These are phyloP conservation scores for Desmodus rotundus DNA, from an alignment of 2,113 vertebrate species.

Conservation along the genomic window DNA sequence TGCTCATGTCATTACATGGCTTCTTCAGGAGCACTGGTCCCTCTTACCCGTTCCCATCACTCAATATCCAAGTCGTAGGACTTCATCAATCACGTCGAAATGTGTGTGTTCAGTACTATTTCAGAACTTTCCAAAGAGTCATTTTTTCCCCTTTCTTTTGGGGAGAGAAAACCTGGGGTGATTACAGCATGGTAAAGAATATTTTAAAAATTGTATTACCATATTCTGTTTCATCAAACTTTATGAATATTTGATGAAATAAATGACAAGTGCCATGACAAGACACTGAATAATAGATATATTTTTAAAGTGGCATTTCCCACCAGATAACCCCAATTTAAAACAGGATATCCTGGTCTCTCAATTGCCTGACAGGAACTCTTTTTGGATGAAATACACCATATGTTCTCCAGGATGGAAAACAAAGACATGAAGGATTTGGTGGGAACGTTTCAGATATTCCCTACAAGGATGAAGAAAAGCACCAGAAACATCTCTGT, in stretches of 20 bases:
- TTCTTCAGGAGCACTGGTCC: neutral
- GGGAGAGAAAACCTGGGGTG: neutral
- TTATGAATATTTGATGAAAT: too few relatives aligned
- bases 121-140: constrained; percentile 2
- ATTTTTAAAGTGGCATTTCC: constrained; percentile 57
- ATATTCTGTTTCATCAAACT: constrained; percentile 8
- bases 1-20: neutral
- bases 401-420: constrained; percentile 26
- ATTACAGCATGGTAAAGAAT: neutral
- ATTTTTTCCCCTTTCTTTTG: constrained; percentile 39
- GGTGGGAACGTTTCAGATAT: neutral
- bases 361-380: constrained; percentile 42
- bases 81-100: neutral
- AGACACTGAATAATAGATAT: constrained; percentile 55
- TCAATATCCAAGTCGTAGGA: neutral
- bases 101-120: neutral
- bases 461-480: neutral
- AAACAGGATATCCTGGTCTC: constrained; percentile 56
- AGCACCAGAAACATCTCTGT: neutral
- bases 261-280: too few relatives aligned
- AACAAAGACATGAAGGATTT: constrained; percentile 5
- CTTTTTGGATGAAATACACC: constrained; percentile 46
- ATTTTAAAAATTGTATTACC: neutral
- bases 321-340: constrained; percentile 41
- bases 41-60: neutral